phyloP scores from a whole-genome alignment of 2,888 invertebrate genomes.

The Sphaerophoria taeniata region DNA sequence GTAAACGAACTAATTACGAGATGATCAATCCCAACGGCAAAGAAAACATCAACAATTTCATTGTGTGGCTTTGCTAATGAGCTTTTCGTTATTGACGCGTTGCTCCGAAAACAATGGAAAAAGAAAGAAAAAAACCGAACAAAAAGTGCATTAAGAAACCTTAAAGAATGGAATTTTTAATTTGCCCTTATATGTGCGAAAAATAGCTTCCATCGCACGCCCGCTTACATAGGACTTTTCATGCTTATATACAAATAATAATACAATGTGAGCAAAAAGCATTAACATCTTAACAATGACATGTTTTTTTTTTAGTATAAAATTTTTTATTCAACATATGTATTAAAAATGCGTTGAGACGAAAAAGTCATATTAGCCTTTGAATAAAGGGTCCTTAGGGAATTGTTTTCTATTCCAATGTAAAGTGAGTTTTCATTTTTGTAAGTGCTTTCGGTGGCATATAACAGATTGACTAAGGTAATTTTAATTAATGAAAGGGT shows the following conservation, averaged over 20 bases:
- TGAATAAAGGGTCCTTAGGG: conserved; percentile 60
- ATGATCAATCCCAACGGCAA: conserved; percentile 45
- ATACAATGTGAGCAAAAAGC: too few species aligned
- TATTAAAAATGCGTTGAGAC: conserved; percentile 55
- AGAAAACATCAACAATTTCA: conserved; percentile 57
- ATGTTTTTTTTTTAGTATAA: conserved; percentile 35
- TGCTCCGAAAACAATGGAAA: conserved; percentile 58
- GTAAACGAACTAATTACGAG: conserved; percentile 45
- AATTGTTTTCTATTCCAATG: conserved; percentile 28
- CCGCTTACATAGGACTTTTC: too few species aligned
- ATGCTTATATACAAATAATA: conserved; percentile 12
- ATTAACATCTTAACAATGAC: conserved; percentile 43
- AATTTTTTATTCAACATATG: neutral
- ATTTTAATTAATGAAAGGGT: neutral
- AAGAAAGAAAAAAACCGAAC: conserved; percentile 44
- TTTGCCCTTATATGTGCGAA: conserved; percentile 36
- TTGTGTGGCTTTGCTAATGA: conserved; percentile 25
- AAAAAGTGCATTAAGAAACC: conserved; percentile 40
- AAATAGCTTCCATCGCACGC: conserved; percentile 35
- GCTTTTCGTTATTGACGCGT: conserved; percentile 14
- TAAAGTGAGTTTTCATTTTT: conserved; percentile 45
- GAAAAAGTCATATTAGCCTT: conserved; percentile 64
- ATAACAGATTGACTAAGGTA: conserved; percentile 9
- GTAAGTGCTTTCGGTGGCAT: conserved; percentile 43
- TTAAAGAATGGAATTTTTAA: conserved; percentile 49